Evolutionary conservation across 2,888 invertebrate species (phyloP).

Genomic region (Thecophora atra): DNA sequence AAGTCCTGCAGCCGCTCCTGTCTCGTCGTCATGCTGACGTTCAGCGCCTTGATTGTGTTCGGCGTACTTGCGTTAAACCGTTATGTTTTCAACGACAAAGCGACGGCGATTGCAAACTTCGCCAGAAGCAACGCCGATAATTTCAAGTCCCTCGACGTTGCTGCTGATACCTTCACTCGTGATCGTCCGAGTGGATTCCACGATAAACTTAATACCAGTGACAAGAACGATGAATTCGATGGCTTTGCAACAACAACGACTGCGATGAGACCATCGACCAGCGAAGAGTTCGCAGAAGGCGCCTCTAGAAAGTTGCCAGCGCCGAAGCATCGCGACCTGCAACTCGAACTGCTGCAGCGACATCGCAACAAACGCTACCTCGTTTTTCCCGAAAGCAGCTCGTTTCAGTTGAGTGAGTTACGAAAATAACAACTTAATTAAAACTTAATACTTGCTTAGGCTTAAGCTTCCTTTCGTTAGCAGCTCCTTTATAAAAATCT

Average conservation of each 20-base stretch:
- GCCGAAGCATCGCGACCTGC: not conserved
- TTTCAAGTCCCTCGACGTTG: not conserved
- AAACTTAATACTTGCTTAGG: too few species aligned
- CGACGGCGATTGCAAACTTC: conserved; percentile 1
- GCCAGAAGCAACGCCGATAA: not conserved
- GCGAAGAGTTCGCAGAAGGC: conserved; percentile 38
- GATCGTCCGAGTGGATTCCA: conserved; percentile 40
- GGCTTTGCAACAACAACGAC: conserved; percentile 12
- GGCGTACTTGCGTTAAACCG: conserved; percentile 20
- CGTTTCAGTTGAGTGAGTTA: conserved; percentile 62
- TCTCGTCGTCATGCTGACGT: not conserved
- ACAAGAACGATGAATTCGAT: conserved; percentile 44
- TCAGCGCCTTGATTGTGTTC: conserved; percentile 14
- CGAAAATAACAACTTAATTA: not conserved
- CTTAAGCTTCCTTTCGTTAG: too few species aligned
- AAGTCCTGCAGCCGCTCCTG: not conserved
- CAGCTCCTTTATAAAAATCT: too few species aligned
- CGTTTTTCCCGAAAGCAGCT: conserved; percentile 68
- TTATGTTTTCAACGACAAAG: conserved; percentile 13
- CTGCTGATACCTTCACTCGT: conserved; percentile 9
- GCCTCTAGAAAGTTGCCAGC: conserved; percentile 37
- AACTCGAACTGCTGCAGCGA: conserved; percentile 46
- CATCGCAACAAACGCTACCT: conserved; percentile 67
- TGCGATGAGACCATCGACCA: conserved; percentile 32
- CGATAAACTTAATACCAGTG: conserved; percentile 47